Evolutionary conservation across 2,113 vertebrate species (phyloP), one percentile per base, ranked within the genome.

Genomic region (Semnornis frantzii): DNA sequence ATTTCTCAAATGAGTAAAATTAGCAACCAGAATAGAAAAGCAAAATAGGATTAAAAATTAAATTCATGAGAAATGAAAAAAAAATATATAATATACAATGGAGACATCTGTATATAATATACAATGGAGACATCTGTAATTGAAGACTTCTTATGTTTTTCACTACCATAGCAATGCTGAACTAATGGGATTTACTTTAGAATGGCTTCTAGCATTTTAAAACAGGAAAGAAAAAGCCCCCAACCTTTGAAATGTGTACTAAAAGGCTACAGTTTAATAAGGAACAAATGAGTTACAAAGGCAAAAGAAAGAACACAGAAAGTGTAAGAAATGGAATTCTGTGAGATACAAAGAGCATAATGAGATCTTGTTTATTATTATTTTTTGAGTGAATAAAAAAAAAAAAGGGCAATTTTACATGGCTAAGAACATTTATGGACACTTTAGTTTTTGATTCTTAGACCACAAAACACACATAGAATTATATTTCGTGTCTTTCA

Each of bases 31-130:
- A 94, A 94, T 69, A 33, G 31, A 87, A 79, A 68, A 79, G 54
- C 31, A 84, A 81, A 86, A 42, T 73, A 14, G 6, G 12, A 82
- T 93, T 94, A 87, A 87, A 93, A 89, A 4, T 20, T 13, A 82
- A 94, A 88, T 80, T 52, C 21, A 44, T 62, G 19, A 82, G 46
- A 87, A 95, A 86, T 94, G 73, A 92, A 92, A 93, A 94, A 69
- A 17, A 15, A 76, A 66, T 33, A 23, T 64, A 90, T 87, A 68
- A 89, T 10, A 46, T 69, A 74, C 21, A 77, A 82, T 70, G 14
- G 55, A 94, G 18, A 92, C n/a, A 74, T 31, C 14, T 85, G 66
- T 88, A 95, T 64, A 90, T 87, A 68, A 89, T 10, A 46, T 69
- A 74, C 21, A 77, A 82, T 70, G 14, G 55, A 94, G 18, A 92